A percentile compares a stretch with the other conserved stretches of the same genome.
These are phyloP conservation scores for Azorinus chamasolen DNA, from an alignment of 2,888 invertebrate genomes.

Conservation along the genomic window DNA sequence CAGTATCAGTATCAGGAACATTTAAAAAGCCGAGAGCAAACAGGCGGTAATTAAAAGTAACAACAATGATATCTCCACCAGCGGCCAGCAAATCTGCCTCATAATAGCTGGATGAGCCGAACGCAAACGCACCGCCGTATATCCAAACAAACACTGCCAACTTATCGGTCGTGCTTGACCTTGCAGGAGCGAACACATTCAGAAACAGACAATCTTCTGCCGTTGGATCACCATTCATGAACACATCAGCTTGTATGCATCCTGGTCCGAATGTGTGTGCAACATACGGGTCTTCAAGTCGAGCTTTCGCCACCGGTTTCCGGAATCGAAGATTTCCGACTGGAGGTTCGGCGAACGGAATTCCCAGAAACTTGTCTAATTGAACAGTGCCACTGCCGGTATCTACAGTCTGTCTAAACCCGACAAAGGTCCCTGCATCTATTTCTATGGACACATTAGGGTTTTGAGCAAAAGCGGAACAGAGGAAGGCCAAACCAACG, in stretches of 20 bases:
- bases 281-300: slow-evolving; percentile 1
- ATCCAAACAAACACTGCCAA: slow-evolving; percentile 95
- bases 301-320: slow-evolving; percentile 15
- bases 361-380: slow-evolving; percentile 23
- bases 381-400: too few species aligned
- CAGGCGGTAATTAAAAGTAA: slow-evolving; percentile 96
- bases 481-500: too few species aligned
- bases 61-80: slow-evolving; percentile 96
- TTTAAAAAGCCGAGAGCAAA: slow-evolving; percentile 98
- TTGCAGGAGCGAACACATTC: slow-evolving; percentile 95
- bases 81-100: slow-evolving; percentile 91
- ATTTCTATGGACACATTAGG: too few species aligned
- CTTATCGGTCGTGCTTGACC: background rate
- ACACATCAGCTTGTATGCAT: slow-evolving; percentile 17
- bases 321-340: slow-evolving; percentile 21
- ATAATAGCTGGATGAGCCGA: slow-evolving; percentile 93
- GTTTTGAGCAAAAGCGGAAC: too few species aligned
- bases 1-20: slow-evolving; percentile 91
- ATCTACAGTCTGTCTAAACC: too few species aligned
- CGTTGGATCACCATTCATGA: background rate
- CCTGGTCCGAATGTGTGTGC: slow-evolving; percentile 16
- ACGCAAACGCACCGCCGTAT: slow-evolving; percentile 97
- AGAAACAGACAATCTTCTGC: slow-evolving; percentile 97
- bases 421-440: too few species aligned
- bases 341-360: slow-evolving; percentile 29